These are phyloP conservation scores for Pelobates fuscus DNA, from an alignment of 2,113 vertebrate species.

Conservation along the genomic window DNA sequence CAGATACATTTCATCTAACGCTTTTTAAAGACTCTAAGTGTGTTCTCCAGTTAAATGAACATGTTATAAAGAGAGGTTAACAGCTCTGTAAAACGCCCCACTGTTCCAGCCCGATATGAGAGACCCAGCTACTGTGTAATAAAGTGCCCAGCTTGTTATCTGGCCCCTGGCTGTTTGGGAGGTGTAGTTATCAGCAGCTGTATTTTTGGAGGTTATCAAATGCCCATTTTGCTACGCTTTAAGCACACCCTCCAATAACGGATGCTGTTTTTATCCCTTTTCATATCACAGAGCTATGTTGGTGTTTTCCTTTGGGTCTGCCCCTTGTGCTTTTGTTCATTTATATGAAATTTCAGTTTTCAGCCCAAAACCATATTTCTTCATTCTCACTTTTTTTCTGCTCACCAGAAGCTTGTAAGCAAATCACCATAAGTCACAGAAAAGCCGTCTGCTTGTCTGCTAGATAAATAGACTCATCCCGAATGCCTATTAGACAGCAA, in stretches of 20 bases:
- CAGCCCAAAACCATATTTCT: not conserved
- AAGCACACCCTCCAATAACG: not conserved
- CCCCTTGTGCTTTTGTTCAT: not conserved
- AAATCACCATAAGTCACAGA: constrained; percentile 24
- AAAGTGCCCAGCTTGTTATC: no score
- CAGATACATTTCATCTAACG: no score
- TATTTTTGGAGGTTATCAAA: not conserved
- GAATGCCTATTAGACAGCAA: constrained; percentile 17
- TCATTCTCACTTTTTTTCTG: not conserved
- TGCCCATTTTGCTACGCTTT: not conserved
- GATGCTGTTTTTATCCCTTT: not conserved
- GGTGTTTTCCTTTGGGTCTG: not conserved
- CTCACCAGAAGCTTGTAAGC: not conserved
- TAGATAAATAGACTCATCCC: not conserved
- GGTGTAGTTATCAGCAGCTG: no score
- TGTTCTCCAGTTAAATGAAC: no score
- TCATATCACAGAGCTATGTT: not conserved
- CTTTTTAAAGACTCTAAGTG: no score
- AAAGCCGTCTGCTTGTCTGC: not conserved
- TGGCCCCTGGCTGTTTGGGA: no score
- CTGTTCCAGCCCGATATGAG: no score
- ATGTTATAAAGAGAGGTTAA: no score
- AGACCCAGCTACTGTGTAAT: no score
- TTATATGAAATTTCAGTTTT: not conserved
- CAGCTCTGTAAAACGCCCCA: no score